Evolutionary conservation across 1,140 invertebrate genomes (phyloP), one percentile per base, ranked within the genome.

Genomic region (Mactra quadrangularis): DNA sequence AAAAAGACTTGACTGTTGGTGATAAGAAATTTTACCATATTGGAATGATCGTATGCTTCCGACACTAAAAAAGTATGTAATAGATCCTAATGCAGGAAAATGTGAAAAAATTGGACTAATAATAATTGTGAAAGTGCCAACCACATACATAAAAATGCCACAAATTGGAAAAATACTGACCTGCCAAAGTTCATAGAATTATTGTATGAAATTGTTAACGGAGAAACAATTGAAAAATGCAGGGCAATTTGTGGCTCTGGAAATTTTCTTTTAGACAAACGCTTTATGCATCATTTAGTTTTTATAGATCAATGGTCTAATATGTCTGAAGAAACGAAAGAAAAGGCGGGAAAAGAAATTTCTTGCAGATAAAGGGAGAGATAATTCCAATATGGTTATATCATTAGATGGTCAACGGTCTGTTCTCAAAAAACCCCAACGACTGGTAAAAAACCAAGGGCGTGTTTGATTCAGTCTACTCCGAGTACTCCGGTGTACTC

Each of bases 11-110:
- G 9, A 11, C 2, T 3, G 31, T 27, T 45, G 53, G 31, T 19
- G 13, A 53, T 22, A 74, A 57, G 31, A 74, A 74, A 45, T 59
- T 74, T 22, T 57, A 38, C 52, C 35, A 17, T 74, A 59, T 17
- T 74, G 57, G 25, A 45, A 1, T 1, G 41, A 74, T 22, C 57
- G 41, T 19, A 27, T 74, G 11, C 4, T 59, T 11, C 71, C 71
- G n/a, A 9, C 57, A 33, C 29, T 74, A 27, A 59, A 55, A 19
- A 13, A 74, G 15, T 45, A 38, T 41, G 53, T 57, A 0, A 74
- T 57, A 2, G 33, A 74, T 2, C 50, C 70, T 15, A 31, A 55
- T 55, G 6, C 6, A 38, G 25, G 19, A 35, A 27, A 7, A 31
- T 19, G 25, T 27, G 52, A 13, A 22, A 19, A 15, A 45, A 70